Conservation (phyloP, 2,797 vertebrate species). For the Yasuhikotakia modesta region DNA sequence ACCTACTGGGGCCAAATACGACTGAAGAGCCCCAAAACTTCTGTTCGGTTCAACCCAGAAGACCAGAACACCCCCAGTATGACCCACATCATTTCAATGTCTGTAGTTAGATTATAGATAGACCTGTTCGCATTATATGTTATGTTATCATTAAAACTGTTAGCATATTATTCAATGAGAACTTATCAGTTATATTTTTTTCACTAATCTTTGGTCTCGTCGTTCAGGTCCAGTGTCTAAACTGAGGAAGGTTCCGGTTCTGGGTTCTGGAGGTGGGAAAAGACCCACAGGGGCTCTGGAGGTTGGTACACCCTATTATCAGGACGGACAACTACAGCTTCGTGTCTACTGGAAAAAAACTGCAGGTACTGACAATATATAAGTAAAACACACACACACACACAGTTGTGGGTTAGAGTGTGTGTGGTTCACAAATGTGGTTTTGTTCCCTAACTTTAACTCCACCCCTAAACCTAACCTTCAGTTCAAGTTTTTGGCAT, state of each 20-base stretch:
- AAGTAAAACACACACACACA: not conserved
- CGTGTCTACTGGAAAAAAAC: constrained; percentile 95
- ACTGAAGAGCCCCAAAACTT: constrained; percentile 89
- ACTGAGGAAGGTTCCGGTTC: constrained; percentile 70
- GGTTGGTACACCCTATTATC: constrained; percentile 90
- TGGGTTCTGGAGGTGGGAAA: constrained; percentile 75
- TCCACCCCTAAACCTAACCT: no score
- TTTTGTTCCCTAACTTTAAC: no score
- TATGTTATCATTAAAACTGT: no score
- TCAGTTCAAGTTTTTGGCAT: no score
- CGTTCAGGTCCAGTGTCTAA: constrained; percentile 68
- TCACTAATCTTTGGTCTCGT: not conserved
- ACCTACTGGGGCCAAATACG: constrained; percentile 91
- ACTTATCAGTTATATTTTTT: no score
- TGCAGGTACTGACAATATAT: constrained; percentile 74
- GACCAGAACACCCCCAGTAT: constrained; percentile 77
- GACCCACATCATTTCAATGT: constrained; percentile 46
- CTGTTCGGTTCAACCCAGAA: constrained; percentile 82
- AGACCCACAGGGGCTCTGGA: constrained; percentile 81
- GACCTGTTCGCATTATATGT: no score
- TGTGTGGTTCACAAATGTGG: no score
- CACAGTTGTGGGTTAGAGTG: no score
- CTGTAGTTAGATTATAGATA: constrained; percentile 18
- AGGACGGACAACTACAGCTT: constrained; percentile 89
- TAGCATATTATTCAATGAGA: no score